Evolutionary conservation across 2,888 invertebrate genomes (phyloP), one percentile per base, ranked within the genome.

Genomic region (Xestia xanthographa): DNA sequence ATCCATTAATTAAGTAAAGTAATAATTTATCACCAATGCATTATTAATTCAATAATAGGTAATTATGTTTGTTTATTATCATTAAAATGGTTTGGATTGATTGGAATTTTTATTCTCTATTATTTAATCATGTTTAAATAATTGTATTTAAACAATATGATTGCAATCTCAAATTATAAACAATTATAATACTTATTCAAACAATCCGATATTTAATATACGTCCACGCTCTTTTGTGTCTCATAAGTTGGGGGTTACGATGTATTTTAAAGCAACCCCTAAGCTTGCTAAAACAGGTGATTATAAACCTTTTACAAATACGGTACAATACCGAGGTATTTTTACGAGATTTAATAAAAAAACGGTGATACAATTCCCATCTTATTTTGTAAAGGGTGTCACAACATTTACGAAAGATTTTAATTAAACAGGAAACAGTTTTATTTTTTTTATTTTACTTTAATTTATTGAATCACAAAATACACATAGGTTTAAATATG

Each of bases 1-100:
- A 81, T 75, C 14, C 38, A 81, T 74, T 66, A 81, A 81, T 78
- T 74, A 53, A 73, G 5, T 50, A 45, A 20, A 17, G 29, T 29
- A 38, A 53, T 75, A 0, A 76, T 66, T 73, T 73, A 60, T 45
- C n/a, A n/a, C 5, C 20, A 81, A 66, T 29, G 4, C 20, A 81
- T 53, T 74, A 78, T 81, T 66, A 34, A 34, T 73, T 17, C 34
- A 34, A 50, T 26, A 50, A 43, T 50, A 53, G 9, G 41, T 43
- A 34, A 29, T 65, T 17, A 29, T 66, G n/a, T 34, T 48, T 65
- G 12, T 56, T 41, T 48, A 56, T 17, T n/a, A 74, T 5, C 34
- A 72, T 26, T 72, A 48, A 56, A 65, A 22, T 65, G 5, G 22
- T 43, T 50, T 14, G 11, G 17, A 65, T 77, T 45, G 5, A 26